These are phyloP conservation scores for Apocheima hispidaria DNA, from an alignment of 2,888 invertebrate species.

Conservation along the genomic window DNA sequence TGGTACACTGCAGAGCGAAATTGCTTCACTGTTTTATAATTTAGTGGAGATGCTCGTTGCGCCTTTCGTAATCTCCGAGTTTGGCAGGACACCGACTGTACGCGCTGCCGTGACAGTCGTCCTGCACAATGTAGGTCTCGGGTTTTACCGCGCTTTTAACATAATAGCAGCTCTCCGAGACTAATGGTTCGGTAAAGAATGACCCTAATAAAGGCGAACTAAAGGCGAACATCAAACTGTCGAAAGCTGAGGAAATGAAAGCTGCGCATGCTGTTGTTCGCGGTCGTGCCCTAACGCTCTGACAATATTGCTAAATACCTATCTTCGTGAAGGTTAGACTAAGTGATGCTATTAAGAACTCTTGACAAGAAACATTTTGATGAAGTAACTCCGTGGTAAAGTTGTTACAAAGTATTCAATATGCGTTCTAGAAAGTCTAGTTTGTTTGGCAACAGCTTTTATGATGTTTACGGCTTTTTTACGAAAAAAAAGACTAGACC, in stretches of 20 bases:
- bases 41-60: not conserved
- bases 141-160: conserved; percentile 32
- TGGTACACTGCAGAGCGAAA: conserved; percentile 16
- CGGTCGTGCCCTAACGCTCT: conserved; percentile 1
- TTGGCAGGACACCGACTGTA: conserved; percentile 23
- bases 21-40: not conserved
- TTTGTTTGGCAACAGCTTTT: not conserved
- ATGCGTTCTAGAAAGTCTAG: not conserved
- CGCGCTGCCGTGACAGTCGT: conserved; percentile 18
- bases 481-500: too few species aligned
- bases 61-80: conserved; percentile 20
- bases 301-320: not conserved
- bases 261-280: not conserved
- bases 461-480: too few species aligned
- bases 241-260: conserved; percentile 22
- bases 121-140: conserved; percentile 23
- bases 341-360: conserved; percentile 5
- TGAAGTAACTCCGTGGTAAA: too few species aligned
- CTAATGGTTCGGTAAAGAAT: conserved; percentile 15
- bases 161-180: conserved; percentile 8
- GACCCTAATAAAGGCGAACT: conserved; percentile 14
- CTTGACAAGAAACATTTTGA: not conserved
- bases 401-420: not conserved
- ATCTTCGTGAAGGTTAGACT: not conserved
- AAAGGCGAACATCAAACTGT: conserved; percentile 7